A percentile compares a stretch with the other conserved stretches of the same genome.
Conservation (phyloP, 2,888 invertebrate species). For the Argynnis bischoffii region DNA sequence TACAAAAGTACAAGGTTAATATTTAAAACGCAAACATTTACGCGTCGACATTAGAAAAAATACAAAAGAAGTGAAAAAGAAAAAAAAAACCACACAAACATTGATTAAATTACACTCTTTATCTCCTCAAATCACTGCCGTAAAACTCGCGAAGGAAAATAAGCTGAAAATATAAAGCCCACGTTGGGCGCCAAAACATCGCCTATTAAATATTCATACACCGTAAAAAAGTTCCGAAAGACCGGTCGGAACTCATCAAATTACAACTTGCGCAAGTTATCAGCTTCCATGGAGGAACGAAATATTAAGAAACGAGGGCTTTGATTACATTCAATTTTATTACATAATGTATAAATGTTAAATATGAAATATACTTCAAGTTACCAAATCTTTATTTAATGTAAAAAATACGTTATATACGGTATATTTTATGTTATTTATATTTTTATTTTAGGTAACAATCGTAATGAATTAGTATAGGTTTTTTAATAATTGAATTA, state of each 20-base stretch:
- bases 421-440: no score
- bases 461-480: no score
- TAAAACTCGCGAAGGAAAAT: conserved; percentile 49
- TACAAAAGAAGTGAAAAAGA: conserved; percentile 33
- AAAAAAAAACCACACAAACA: conserved; percentile 41
- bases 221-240: conserved; percentile 59
- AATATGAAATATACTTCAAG: background rate
- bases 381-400: background rate
- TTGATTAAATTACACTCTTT: conserved; percentile 54
- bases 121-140: conserved; percentile 53
- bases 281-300: conserved; percentile 42
- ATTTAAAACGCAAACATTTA: conserved; percentile 5
- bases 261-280: conserved; percentile 64
- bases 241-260: conserved; percentile 64
- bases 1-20: no score
- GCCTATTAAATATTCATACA: conserved; percentile 67
- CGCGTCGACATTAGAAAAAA: conserved; percentile 19
- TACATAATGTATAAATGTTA: background rate
- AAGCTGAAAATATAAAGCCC: conserved; percentile 52
- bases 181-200: conserved; percentile 63
- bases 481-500: no score
- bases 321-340: conserved; percentile 18
- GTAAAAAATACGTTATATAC: no score
- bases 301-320: conserved; percentile 30
- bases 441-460: no score